Evolutionary conservation across 2,888 invertebrate genomes (phyloP), one percentile per base, ranked within the genome.

Genomic region (Acrocyrtus sp.): DNA sequence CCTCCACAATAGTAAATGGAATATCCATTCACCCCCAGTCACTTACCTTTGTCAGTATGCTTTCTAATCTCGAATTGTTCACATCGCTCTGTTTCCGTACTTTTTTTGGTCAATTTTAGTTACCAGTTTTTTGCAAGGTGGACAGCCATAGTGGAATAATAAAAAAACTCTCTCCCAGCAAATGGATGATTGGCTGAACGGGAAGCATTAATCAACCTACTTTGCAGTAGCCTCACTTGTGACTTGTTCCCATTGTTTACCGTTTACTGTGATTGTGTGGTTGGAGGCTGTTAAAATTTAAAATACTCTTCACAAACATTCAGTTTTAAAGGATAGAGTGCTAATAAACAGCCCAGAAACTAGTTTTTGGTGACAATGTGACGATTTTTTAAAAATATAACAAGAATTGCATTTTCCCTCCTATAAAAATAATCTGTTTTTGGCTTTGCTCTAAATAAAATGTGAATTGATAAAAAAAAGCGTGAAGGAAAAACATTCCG

Each of bases 41-140:
- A 57, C 53, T 27, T 43, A 72, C 45, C 70, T 47, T 58, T 60
- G 60, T 58, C 75, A 75, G 75, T 75, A 56, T 72, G 68, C 62
- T 75, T 68, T 72, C 63, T 63, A 68, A 75, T 72, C 68, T 75
- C 72, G 62, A 65, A 58, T 72, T 68, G 72, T 72, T 63, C 67
- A 72, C 75, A 75, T 58, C 69, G 24, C 29, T 27, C 22, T 8
- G 3, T 29, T 56, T 39, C 34, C 17, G 24, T 41, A 1, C 17
- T 24, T 48, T 54, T 26, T 39, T n/a, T n/a, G n/a, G n/a, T n/a
- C n/a, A n/a, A n/a, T n/a, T n/a, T n/a, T n/a, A n/a, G n/a, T n/a
- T n/a, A n/a, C n/a, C n/a, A n/a, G 47, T 58, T 12, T 26, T 27
- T 41, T 65, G 45, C 45, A 2, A 6, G 21, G 22, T 29, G 22